These are phyloP conservation scores for Orientallactaga sibirica DNA, from an alignment of 2,797 vertebrate genomes.

Conservation along the genomic window DNA sequence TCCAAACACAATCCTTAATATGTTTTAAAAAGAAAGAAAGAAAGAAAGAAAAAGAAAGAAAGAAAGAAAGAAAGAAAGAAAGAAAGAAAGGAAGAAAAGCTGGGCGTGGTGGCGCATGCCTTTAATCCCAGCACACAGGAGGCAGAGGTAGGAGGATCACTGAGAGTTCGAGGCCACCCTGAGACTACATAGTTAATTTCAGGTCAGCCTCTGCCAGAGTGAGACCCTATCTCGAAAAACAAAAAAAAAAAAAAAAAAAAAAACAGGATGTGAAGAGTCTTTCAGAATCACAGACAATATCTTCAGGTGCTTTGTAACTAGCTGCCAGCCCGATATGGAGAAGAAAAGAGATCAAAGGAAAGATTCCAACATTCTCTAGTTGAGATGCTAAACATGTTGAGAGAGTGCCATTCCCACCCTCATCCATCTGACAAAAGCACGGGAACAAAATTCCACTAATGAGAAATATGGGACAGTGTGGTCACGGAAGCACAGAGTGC, in stretches of 20 bases:
- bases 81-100: too few species aligned
- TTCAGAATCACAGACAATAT: background rate
- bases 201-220: too few species aligned
- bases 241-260: background rate
- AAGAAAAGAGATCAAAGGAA: background rate
- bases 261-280: background rate
- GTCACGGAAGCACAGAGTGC: background rate
- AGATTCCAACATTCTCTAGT: background rate
- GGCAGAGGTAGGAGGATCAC: too few species aligned
- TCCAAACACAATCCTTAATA: constrained; percentile 11
- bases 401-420: background rate
- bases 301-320: background rate
- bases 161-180: too few species aligned
- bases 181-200: too few species aligned
- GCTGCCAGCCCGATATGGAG: background rate
- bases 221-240: too few species aligned
- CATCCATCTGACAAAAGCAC: background rate
- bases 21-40: background rate
- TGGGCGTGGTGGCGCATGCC: too few species aligned
- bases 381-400: background rate
- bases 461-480: background rate
- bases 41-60: too few species aligned
- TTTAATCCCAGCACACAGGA: too few species aligned
- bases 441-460: background rate
- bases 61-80: too few species aligned